Conservation (phyloP, 2,888 invertebrate genomes). For the Andrena hattorfiana region DNA sequence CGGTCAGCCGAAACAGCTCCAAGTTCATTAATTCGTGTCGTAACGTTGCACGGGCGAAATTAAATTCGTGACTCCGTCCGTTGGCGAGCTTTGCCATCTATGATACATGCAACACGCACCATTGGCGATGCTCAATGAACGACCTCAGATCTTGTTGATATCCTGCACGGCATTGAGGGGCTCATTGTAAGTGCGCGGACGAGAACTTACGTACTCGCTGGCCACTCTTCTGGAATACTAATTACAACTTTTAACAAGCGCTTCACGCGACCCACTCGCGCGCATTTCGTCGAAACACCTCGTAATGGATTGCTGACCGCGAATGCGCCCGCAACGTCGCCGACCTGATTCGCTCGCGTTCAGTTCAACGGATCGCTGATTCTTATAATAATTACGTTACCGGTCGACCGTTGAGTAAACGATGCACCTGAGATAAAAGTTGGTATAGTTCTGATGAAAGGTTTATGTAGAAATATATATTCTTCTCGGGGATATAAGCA, state of each 20-base stretch:
- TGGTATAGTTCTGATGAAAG: too few species aligned
- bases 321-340: neutral
- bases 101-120: slow-evolving; percentile 1
- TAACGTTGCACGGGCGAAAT: slow-evolving; percentile 27
- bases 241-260: slow-evolving; percentile 11
- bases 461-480: too few species aligned
- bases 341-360: neutral
- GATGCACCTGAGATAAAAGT: too few species aligned
- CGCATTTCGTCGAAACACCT: neutral
- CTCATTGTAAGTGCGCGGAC: slow-evolving; percentile 48
- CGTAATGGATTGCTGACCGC: neutral
- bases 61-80: slow-evolving; percentile 33
- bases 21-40: slow-evolving; percentile 49
- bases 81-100: neutral
- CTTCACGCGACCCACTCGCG: neutral
- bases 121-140: slow-evolving; percentile 37
- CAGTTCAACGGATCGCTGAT: neutral
- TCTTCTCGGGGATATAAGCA: too few species aligned
- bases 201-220: slow-evolving; percentile 28
- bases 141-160: slow-evolving; percentile 23
- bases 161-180: slow-evolving; percentile 30
- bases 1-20: slow-evolving; percentile 30
- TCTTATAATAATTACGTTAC: neutral
- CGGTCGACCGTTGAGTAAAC: too few species aligned
- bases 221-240: slow-evolving; percentile 38